Percentiles rank a stretch among this genome's conserved stretches.
These are phyloP conservation scores for Leptobrachium leishanense DNA, from an alignment of 2,113 vertebrate species.

Conservation along the genomic window DNA sequence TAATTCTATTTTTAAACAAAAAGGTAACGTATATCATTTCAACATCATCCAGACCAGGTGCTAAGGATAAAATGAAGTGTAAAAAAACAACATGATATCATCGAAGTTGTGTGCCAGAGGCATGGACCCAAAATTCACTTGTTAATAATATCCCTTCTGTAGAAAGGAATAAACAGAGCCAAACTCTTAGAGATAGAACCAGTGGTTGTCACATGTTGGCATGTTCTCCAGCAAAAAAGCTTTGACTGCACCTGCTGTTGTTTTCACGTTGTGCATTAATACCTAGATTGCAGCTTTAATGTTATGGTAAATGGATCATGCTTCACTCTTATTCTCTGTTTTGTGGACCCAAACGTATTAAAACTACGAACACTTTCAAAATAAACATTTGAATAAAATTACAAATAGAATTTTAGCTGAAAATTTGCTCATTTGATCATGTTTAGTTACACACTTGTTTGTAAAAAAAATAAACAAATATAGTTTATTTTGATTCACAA, in stretches of 20 bases:
- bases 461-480: no score
- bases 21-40: background rate
- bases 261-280: conserved; percentile 26
- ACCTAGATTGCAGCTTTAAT: conserved; percentile 21
- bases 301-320: conserved; percentile 3
- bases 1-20: background rate
- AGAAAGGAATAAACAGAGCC: conserved; percentile 9
- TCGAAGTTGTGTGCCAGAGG: conserved; percentile 20
- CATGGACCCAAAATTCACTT: conserved; percentile 6
- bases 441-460: no score
- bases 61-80: conserved; percentile 11
- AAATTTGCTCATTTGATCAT: no score
- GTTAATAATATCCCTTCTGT: conserved; percentile 27
- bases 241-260: conserved; percentile 29
- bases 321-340: conserved; percentile 9
- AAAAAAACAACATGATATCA: conserved; percentile 4
- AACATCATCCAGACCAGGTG: background rate
- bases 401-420: no score
- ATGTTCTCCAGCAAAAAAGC: conserved; percentile 9
- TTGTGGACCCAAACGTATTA: background rate
- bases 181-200: conserved; percentile 9
- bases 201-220: conserved; percentile 5
- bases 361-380: no score
- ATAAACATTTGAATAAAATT: no score
- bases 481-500: no score